Conservation (phyloP, 2,888 invertebrate species). For the Allygus modestus region DNA sequence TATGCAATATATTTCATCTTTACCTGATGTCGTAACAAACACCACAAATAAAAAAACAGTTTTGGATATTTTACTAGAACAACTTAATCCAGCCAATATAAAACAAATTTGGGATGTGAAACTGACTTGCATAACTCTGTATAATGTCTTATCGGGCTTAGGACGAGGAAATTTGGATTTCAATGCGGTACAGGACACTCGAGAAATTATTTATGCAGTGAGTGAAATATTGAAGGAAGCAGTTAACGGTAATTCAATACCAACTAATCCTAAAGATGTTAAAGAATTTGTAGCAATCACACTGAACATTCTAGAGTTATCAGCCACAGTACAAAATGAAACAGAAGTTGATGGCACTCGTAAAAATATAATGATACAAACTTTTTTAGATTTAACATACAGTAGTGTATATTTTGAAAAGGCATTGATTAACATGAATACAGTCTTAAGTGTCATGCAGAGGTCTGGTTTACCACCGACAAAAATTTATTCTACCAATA, state of each 20-base stretch:
- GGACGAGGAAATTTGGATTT: not conserved
- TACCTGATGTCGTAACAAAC: not conserved
- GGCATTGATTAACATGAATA: not conserved
- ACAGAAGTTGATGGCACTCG: not conserved
- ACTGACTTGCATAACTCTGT: not conserved
- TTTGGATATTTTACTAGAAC: not conserved
- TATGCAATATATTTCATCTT: not conserved
- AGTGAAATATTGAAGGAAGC: not conserved
- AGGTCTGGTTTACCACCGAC: not conserved
- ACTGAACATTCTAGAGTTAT: not conserved
- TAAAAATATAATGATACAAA: not conserved
- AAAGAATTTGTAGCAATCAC: not conserved
- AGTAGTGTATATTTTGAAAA: not conserved
- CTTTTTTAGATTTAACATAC: not conserved
- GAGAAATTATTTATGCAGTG: not conserved
- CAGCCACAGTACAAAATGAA: not conserved
- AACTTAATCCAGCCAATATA: not conserved
- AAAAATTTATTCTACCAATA: not conserved
- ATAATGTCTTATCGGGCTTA: not conserved
- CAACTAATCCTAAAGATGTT: not conserved
- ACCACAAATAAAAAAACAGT: not conserved
- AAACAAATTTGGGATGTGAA: not conserved
- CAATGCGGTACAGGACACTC: not conserved
- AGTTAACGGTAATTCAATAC: not conserved
- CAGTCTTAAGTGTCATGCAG: not conserved